A percentile compares a stretch with the other conserved stretches of the same genome.
These are phyloP conservation scores for Ernsta delagoae DNA, from an alignment of 2,888 invertebrate species.

Conservation along the genomic window DNA sequence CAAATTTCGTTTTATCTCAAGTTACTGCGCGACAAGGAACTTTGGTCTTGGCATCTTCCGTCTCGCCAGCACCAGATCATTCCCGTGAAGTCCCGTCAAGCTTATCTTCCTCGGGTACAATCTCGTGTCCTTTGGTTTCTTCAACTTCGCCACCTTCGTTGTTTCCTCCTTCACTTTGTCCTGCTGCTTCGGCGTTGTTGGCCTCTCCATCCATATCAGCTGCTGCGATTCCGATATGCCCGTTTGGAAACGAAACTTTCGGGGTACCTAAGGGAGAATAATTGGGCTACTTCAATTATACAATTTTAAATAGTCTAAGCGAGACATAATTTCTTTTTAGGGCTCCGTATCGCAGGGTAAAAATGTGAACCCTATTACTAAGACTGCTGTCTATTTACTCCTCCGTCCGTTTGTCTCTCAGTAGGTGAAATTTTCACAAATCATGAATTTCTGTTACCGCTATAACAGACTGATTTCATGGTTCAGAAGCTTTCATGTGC, in stretches of 20 bases:
- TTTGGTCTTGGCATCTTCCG: slow-evolving; percentile 59
- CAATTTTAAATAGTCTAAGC: no score
- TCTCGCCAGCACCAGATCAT: slow-evolving; percentile 58
- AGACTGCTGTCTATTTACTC: no score
- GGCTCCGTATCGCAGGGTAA: no score
- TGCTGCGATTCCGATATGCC: slow-evolving; percentile 53
- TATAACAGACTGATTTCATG: no score
- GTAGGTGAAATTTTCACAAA: no score
- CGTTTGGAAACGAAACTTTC: slow-evolving; percentile 58
- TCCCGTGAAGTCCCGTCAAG: slow-evolving; percentile 53
- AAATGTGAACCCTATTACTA: no score
- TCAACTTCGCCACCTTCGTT: slow-evolving; percentile 7
- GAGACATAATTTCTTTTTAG: no score
- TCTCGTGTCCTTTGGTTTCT: slow-evolving; percentile 41
- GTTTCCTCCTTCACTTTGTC: slow-evolving; percentile 12
- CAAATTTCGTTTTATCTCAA: no score
- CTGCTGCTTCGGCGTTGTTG: slow-evolving; percentile 31
- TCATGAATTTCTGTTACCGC: no score
- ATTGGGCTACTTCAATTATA: background rate
- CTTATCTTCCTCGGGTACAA: slow-evolving; percentile 52
- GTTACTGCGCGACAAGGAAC: slow-evolving; percentile 48
- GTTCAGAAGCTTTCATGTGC: no score
- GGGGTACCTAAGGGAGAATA: slow-evolving; percentile 49
- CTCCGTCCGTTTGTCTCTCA: no score
- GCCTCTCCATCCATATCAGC: slow-evolving; percentile 65